Evolutionary conservation across 2,113 vertebrate genomes (phyloP), one percentile per base, ranked within the genome.

Genomic region (Scolopax mira): DNA sequence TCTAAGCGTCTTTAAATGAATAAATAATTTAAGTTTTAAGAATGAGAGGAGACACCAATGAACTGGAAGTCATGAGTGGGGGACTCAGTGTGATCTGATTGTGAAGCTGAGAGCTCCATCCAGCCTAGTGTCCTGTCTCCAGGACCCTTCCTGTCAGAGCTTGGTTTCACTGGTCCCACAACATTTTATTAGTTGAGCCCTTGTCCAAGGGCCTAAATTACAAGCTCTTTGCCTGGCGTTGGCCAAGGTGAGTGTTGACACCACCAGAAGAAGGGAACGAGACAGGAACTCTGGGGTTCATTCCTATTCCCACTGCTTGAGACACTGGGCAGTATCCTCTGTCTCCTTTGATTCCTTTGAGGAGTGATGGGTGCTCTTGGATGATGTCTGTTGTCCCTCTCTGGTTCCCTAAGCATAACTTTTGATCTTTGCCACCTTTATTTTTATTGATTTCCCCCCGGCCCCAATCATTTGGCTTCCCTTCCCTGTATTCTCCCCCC

Each of bases 201-300:
- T 86, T 55, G 30, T 35, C 31, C 18, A 23, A 57, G 52, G 35
- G 41, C 27, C 24, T 51, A 10, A 60, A 27, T 33, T 54, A 41
- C 10, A 33, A 52, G 57, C 9, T 18, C 10, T 71, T 71, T 3
- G 2, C 19, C 39, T 79, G 66, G 10, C 44, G 48, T 55, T 75
- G 54, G 39, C 39, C 61, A 22, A 64, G 57, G 42, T 92, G 46
- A 6, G 31, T 87, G 41, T 52, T 84, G 16, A 3, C 15, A 35
- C 0, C 12, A 30, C 2, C 3, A 21, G 60, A 4, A 44, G 60
- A 42, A 81, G 27, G 39, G 12, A 67, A 10, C 54, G 24, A 51
- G 57, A 19, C 9, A 27, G 72, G 51, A 85, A 16, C 33, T 69
- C 8, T 0, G 4, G 8, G 22, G 15, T 8, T 41, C 0, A 0